Conservation (phyloP, 2,113 vertebrate genomes). For the Microcebus jonahi region DNA sequence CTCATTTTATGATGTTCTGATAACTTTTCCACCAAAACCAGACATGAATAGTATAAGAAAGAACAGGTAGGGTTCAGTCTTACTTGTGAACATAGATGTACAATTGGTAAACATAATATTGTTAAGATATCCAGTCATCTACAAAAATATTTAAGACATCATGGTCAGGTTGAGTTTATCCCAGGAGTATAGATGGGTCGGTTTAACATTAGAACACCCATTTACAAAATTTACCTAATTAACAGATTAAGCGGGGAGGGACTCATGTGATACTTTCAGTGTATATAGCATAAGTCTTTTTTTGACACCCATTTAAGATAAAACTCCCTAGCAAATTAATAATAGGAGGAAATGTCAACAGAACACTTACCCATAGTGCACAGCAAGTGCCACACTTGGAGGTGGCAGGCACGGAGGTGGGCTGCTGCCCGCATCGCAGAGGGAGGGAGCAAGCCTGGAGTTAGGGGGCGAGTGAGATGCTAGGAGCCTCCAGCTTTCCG, state of each 20-base stretch:
- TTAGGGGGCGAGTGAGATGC: not conserved
- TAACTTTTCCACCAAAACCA: not conserved
- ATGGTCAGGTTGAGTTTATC: not conserved
- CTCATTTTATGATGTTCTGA: not conserved
- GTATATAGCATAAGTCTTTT: not conserved
- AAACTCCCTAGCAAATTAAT: not conserved
- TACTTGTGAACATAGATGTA: not conserved
- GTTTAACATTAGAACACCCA: not conserved
- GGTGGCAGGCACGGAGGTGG: not conserved
- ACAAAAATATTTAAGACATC: not conserved
- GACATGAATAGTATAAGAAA: not conserved
- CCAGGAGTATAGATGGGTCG: not conserved
- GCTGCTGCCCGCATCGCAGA: not conserved
- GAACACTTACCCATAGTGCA: not conserved
- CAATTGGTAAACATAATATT: not conserved
- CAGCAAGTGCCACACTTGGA: accelerated
- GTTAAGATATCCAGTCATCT: not conserved
- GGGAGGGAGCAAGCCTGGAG: not conserved
- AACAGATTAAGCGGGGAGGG: not conserved
- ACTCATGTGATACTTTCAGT: accelerated
- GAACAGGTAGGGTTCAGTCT: not conserved
- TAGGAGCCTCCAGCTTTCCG: not conserved
- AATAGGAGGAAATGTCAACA: not conserved
- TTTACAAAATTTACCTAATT: not conserved
- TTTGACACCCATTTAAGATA: not conserved